Conservation (phyloP, 2,888 invertebrate species). For the Tetheella fluctuosa region DNA sequence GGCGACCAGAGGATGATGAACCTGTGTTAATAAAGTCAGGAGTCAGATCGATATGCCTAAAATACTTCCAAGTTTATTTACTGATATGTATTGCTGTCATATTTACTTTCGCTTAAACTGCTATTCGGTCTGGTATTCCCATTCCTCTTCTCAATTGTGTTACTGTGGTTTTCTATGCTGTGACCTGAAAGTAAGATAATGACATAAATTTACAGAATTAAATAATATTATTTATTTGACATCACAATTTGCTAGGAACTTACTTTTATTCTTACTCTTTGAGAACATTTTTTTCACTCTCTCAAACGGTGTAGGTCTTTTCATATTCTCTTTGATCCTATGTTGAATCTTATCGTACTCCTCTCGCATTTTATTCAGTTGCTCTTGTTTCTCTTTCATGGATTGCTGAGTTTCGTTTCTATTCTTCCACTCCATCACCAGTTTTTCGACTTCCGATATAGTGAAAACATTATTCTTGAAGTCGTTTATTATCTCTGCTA, state of each 20-base stretch:
- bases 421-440: constrained; percentile 94
- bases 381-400: constrained; percentile 92
- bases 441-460: constrained; percentile 92
- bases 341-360: constrained; percentile 93
- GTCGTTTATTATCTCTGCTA: constrained; percentile 94
- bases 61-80: not conserved
- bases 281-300: constrained; percentile 90
- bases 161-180: constrained; percentile 53
- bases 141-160: constrained; percentile 74
- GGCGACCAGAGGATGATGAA: constrained; percentile 92
- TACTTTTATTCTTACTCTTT: constrained; percentile 84
- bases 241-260: constrained; percentile 38
- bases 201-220: constrained; percentile 11
- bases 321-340: constrained; percentile 89
- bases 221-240: not conserved
- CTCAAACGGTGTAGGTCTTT: constrained; percentile 92
- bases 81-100: not conserved
- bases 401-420: constrained; percentile 94
- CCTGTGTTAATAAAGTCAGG: constrained; percentile 63
- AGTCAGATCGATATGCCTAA: not conserved
- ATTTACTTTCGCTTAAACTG: constrained; percentile 79
- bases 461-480: constrained; percentile 95
- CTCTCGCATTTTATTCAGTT: constrained; percentile 90
- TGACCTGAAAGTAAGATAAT: constrained; percentile 54
- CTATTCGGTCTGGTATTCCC: constrained; percentile 78